Base-by-base conservation (phyloP, 2,113 vertebrate genomes). In the Cryptoleucopteryx plumbea region DNA sequence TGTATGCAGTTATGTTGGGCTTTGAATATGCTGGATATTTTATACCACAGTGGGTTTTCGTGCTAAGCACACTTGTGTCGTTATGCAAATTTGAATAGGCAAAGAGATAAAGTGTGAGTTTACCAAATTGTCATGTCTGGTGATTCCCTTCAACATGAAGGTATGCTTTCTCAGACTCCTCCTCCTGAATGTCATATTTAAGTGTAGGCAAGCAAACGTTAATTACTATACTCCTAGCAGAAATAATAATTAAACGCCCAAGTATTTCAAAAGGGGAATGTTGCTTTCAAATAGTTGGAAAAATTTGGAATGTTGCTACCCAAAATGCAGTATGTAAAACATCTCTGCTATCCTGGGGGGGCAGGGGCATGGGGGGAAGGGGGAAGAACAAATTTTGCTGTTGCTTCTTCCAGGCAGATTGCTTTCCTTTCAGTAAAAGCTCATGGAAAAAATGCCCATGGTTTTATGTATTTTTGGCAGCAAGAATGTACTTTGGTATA, bases 291-390 rank as follows among this genome's bases (percentile, higher is more conserved):
- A 53, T 53, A 29, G 31, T 29, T 53, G 27, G 27, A 53, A 53
- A 53, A 53, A 31, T 31, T 53, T 31, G 27, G 52, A 79, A 82
- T 61, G 91, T 87, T 89, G 29, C 48, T 93, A 67, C 83, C 70
- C 70, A 92, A 90, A 94, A 82, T 68, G 67, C 40, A 87, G 48
- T 86, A 68, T 89, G 82, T 89, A 63, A 94, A 94, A 91, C 25
- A 91, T 94, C 65, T 88, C 73, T 80, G 38, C 71, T 91, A 36
- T 91, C 66, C 45, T 77, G 31, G 16, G 31, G 31, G 25, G 56
- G 12, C 0, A 0, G 29, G 16, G 31, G 22, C 40, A 45, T 0
- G 0, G 17, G 27, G 5, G 29, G 25, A 47, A 62, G 6, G 14
- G 10, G 34, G 31, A 73, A 73, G 38, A 74, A 71, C 34, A 67